A percentile compares a stretch with the other conserved stretches of the same genome.
These are phyloP conservation scores for Mylabris phalerata DNA, from an alignment of 1,140 invertebrate genomes.

Conservation along the genomic window DNA sequence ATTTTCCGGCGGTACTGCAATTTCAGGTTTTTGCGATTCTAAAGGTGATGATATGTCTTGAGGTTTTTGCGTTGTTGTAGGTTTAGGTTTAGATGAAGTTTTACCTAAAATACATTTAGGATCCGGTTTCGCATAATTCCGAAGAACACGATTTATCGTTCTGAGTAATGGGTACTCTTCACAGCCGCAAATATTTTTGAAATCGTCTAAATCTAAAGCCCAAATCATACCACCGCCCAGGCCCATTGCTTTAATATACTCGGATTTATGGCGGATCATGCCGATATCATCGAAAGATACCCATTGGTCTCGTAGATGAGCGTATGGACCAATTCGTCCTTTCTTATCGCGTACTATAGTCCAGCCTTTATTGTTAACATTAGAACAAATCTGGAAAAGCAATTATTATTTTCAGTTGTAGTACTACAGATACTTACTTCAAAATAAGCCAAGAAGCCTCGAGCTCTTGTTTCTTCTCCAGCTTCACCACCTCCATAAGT, in stretches of 20 bases:
- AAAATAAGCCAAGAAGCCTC: slow-evolving; percentile 79
- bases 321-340: slow-evolving; percentile 69
- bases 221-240: slow-evolving; percentile 83
- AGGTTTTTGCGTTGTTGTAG: slow-evolving; percentile 7
- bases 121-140: slow-evolving; percentile 50
- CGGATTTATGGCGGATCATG: slow-evolving; percentile 64
- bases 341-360: slow-evolving; percentile 57
- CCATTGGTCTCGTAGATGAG: slow-evolving; percentile 70
- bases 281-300: slow-evolving; percentile 75
- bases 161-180: slow-evolving; percentile 71
- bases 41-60: slow-evolving; percentile 22
- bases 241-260: slow-evolving; percentile 66
- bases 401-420: background rate
- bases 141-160: slow-evolving; percentile 67
- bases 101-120: slow-evolving; percentile 37
- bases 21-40: slow-evolving; percentile 16
- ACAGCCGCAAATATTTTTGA: slow-evolving; percentile 67
- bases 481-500: slow-evolving; percentile 68
- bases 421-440: slow-evolving; percentile 50
- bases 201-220: slow-evolving; percentile 71
- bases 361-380: slow-evolving; percentile 59
- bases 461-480: slow-evolving; percentile 69
- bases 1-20: background rate
- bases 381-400: slow-evolving; percentile 56
- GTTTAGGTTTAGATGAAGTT: slow-evolving; percentile 12